Evolutionary conservation across 2,113 vertebrate species (phyloP).

Genomic region (Gopherus evgoodei): DNA sequence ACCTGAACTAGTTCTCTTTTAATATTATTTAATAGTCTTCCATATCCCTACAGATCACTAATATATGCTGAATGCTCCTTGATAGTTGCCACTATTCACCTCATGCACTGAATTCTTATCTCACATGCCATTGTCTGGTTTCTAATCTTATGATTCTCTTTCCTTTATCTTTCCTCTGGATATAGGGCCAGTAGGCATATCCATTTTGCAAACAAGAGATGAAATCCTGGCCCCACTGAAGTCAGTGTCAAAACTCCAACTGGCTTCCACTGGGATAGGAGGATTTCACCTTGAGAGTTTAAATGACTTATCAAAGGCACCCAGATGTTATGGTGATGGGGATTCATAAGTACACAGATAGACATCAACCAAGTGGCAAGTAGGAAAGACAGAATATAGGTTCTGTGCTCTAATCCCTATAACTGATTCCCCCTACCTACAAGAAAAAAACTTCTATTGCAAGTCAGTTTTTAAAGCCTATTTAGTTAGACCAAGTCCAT

Average conservation of each 20-base stretch:
- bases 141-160: slow-evolving; percentile 48
- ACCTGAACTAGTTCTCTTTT: not conserved
- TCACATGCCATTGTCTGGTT: slow-evolving; percentile 44
- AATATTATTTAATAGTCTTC: not conserved
- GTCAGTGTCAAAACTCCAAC: not conserved
- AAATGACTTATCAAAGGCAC: not conserved
- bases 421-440: not conserved
- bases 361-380: not conserved
- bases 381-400: not conserved
- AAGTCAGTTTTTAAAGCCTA: not conserved
- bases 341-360: not conserved
- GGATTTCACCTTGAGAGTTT: not conserved
- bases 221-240: slow-evolving; percentile 16
- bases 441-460: not conserved
- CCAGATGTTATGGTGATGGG: not conserved
- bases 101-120: slow-evolving; percentile 56
- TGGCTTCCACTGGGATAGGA: not conserved
- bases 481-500: not conserved
- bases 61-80: not conserved
- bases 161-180: slow-evolving; percentile 51
- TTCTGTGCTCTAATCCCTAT: not conserved
- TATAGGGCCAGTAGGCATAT: not conserved
- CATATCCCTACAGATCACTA: slow-evolving; percentile 16
- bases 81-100: slow-evolving; percentile 36
- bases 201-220: slow-evolving; percentile 25